Conservation (phyloP, 2,888 invertebrate genomes). For the Temnothorax ravouxi region DNA sequence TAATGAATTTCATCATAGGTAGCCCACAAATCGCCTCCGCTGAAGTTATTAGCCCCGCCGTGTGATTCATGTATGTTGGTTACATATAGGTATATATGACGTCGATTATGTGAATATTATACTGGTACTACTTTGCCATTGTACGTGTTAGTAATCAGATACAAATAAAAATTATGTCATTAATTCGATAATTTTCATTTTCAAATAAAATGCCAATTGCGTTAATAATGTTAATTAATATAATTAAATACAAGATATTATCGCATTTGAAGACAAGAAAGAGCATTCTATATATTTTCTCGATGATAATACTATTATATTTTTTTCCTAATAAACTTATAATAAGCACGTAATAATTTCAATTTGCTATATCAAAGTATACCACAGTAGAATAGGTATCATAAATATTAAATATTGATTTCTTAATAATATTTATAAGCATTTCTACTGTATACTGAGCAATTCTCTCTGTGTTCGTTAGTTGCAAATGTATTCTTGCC, state of each 20-base stretch:
- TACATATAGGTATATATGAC: not conserved
- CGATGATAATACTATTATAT: not conserved
- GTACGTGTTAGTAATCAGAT: not conserved
- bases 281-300: not conserved
- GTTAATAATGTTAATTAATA: not conserved
- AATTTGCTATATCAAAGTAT: not conserved
- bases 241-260: conserved; percentile 8
- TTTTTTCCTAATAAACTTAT: not conserved
- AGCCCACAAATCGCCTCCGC: conserved; percentile 15
- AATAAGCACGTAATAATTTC: not conserved
- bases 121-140: conserved; percentile 22
- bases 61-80: not conserved
- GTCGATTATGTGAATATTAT: conserved; percentile 42
- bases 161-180: conserved; percentile 29
- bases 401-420: conserved; percentile 4
- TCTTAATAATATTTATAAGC: not conserved
- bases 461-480: not conserved
- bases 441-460: not conserved
- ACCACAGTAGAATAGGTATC: not conserved
- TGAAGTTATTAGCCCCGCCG: conserved; percentile 16
- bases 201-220: conserved; percentile 22
- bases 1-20: conserved; percentile 21
- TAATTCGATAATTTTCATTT: conserved; percentile 8
- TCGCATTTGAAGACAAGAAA: not conserved
- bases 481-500: not conserved